A percentile compares a stretch with the other conserved stretches of the same genome.
Evolutionary conservation across 2,797 vertebrate genomes (phyloP).

Genomic region (Orientallactaga sibirica): DNA sequence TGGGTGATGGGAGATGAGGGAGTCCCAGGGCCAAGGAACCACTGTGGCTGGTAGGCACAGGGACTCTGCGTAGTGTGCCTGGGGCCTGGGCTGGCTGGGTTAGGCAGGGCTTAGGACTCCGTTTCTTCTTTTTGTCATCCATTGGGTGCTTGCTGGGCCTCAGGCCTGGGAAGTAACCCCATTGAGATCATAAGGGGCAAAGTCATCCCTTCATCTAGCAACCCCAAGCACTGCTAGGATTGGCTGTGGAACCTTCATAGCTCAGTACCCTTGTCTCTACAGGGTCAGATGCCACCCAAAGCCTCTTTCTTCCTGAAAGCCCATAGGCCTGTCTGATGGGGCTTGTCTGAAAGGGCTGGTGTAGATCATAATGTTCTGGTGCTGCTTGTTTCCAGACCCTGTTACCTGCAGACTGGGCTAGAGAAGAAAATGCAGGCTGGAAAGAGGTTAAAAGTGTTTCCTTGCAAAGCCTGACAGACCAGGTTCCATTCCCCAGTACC

Average conservation of each 20-base stretch:
- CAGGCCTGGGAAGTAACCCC: slow-evolving; percentile 19
- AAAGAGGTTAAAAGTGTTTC: no score
- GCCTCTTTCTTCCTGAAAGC: neutral
- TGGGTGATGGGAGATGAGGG: slow-evolving; percentile 95
- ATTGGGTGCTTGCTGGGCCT: slow-evolving; percentile 83
- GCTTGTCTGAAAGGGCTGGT: neutral
- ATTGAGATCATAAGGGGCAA: neutral
- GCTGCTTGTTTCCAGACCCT: neutral
- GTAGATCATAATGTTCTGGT: neutral
- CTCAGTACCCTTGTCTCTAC: neutral
- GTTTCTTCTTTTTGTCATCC: slow-evolving; percentile 97
- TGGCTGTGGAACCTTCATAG: neutral
- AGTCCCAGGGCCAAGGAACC: slow-evolving; percentile 94
- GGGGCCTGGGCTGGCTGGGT: slow-evolving; percentile 92
- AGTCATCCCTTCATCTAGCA: neutral
- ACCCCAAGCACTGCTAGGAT: neutral
- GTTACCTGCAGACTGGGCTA: neutral
- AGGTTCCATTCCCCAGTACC: no score
- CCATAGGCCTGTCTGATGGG: neutral
- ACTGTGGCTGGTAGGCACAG: slow-evolving; percentile 94
- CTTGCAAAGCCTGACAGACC: no score
- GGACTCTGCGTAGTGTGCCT: slow-evolving; percentile 92
- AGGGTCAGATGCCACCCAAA: neutral
- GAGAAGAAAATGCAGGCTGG: neutral
- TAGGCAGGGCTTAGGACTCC: slow-evolving; percentile 94